Percentiles rank a stretch among this genome's conserved stretches.
Conservation (phyloP, 2,888 invertebrate genomes). For the Coelinius sp. region DNA sequence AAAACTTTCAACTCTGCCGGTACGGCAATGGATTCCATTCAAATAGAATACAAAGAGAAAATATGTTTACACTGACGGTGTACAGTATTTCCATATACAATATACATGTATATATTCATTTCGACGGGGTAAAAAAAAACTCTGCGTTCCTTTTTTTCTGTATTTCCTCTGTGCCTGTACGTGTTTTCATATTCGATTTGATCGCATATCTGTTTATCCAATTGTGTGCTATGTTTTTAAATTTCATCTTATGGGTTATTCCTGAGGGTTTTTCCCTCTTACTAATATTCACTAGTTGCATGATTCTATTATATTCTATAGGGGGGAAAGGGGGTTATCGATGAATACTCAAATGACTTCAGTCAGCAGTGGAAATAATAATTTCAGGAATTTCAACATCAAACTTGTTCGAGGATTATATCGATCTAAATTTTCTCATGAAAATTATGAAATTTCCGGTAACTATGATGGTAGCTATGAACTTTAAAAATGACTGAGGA, state of each 20-base stretch:
- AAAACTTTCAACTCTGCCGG: conserved; percentile 40
- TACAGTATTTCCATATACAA: no score
- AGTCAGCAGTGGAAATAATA: no score
- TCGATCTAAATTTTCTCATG: no score
- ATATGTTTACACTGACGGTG: conserved; percentile 60
- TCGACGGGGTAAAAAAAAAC: conserved; percentile 16
- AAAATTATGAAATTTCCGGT: no score
- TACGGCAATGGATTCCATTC: conserved; percentile 50
- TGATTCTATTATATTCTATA: no score
- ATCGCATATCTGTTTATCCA: conserved; percentile 15
- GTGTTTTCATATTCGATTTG: conserved; percentile 11
- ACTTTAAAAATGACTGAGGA: no score
- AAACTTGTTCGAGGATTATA: no score
- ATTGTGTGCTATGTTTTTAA: neutral
- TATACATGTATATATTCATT: conserved; percentile 16
- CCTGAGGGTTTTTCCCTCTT: neutral
- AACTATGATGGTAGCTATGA: no score
- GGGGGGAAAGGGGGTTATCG: neutral
- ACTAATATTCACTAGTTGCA: neutral
- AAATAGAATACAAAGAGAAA: conserved; percentile 65
- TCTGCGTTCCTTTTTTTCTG: neutral
- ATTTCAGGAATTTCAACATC: no score
- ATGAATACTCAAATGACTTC: neutral
- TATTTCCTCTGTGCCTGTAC: neutral
- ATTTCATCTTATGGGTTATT: conserved; percentile 3